phyloP scores from a whole-genome alignment of 2,113 vertebrate species.

The Odobenus rosmarus region DNA sequence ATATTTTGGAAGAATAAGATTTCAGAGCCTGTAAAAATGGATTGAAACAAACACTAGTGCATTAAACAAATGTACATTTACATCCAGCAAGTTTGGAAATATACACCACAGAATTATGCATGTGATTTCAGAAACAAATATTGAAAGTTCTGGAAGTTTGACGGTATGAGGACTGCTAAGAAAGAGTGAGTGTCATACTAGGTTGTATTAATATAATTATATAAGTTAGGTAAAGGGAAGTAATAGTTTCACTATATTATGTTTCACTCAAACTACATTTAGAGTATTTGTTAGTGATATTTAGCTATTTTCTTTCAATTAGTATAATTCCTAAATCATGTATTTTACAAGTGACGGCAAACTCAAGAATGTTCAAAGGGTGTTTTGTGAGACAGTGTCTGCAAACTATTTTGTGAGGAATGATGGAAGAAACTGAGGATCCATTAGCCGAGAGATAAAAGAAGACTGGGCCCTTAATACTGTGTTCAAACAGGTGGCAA shows the following conservation, averaged over 20 bases:
- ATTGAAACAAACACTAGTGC: neutral
- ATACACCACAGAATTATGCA: neutral
- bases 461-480: neutral
- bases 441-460: neutral
- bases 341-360: neutral
- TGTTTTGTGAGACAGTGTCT: neutral
- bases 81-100: neutral
- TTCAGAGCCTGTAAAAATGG: neutral
- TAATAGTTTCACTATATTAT: neutral
- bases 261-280: neutral
- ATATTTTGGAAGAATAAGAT: conserved; percentile 30
- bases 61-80: neutral
- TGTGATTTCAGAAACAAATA: conserved; percentile 35
- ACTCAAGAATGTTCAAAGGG: neutral
- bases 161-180: neutral
- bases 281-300: neutral
- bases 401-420: neutral
- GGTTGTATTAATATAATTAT: neutral
- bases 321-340: neutral
- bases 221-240: neutral
- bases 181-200: neutral
- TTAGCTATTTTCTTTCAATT: conserved; percentile 38
- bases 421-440: neutral
- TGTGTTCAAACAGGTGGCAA: neutral
- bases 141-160: conserved; percentile 36